phyloP scores from a whole-genome alignment of 2,113 vertebrate species.

The Mugil cephalus region DNA sequence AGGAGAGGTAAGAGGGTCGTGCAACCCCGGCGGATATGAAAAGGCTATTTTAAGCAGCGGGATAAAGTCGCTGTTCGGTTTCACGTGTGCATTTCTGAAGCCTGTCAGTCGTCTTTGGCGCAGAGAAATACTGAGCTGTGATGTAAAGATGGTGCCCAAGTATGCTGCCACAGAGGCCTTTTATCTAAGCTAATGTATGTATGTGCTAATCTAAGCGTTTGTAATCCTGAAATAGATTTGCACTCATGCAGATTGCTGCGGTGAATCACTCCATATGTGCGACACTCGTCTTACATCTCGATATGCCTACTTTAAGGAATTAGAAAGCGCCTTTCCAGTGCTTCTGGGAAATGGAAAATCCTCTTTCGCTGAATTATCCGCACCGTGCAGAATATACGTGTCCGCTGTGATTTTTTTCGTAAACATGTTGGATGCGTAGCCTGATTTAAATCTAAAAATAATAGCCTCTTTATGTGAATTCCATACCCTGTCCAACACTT shows the following conservation, averaged over 20 bases:
- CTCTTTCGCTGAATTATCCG: background rate
- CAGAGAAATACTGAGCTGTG: background rate
- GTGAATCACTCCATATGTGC: background rate
- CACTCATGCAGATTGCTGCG: background rate
- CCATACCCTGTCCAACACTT: background rate
- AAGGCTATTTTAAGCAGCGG: slow-evolving; percentile 1
- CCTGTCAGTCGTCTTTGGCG: background rate
- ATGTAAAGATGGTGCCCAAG: too few species aligned
- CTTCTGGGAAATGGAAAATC: background rate
- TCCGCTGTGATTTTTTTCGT: background rate
- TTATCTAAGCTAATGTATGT: background rate
- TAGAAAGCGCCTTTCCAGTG: background rate
- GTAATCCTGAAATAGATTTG: background rate
- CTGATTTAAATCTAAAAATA: background rate
- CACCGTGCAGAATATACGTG: too few species aligned
- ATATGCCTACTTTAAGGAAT: background rate
- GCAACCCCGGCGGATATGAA: background rate
- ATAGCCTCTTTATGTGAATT: background rate
- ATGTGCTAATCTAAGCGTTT: background rate
- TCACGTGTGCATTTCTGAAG: background rate
- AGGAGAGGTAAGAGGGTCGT: background rate
- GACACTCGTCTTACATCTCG: background rate
- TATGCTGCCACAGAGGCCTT: too few species aligned
- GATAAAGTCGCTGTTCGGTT: too few species aligned
- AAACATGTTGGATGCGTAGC: background rate